Evolutionary conservation across 2,888 invertebrate genomes (phyloP).

Genomic region (Synergus gifuensis): DNA sequence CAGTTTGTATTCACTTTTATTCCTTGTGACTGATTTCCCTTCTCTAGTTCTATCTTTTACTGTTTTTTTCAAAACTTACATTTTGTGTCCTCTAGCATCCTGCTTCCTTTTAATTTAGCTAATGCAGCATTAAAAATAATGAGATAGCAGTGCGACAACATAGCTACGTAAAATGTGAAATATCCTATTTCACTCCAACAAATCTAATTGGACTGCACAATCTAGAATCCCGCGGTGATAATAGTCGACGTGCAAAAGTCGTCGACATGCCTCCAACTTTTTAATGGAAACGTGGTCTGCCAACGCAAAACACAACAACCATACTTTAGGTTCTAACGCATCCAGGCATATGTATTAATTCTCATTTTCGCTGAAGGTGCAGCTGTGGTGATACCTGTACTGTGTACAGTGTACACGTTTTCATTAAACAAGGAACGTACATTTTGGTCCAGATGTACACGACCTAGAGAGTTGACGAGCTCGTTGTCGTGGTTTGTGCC

Average conservation of each 20-base stretch:
- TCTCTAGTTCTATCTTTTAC: too few species aligned
- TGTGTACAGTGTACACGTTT: too few species aligned
- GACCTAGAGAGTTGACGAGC: background rate
- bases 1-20: too few species aligned
- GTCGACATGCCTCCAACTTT: slow-evolving; percentile 2
- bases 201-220: slow-evolving; percentile 7
- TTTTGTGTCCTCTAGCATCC: background rate
- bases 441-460: slow-evolving; percentile 1
- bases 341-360: slow-evolving; percentile 1
- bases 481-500: slow-evolving; percentile 7
- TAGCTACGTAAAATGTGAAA: background rate
- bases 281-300: slow-evolving; percentile 3
- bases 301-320: background rate
- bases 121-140: background rate
- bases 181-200: background rate
- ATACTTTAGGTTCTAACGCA: slow-evolving; percentile 7
- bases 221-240: slow-evolving; percentile 7
- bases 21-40: too few species aligned
- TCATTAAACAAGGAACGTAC: slow-evolving; percentile 4
- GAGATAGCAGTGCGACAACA: background rate
- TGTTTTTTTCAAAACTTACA: background rate
- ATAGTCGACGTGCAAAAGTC: background rate
- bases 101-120: background rate
- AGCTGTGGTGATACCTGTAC: slow-evolving; percentile 7
- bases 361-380: background rate